Base-by-base conservation (phyloP, 2,888 invertebrate genomes). In the Blera fallax region DNA sequence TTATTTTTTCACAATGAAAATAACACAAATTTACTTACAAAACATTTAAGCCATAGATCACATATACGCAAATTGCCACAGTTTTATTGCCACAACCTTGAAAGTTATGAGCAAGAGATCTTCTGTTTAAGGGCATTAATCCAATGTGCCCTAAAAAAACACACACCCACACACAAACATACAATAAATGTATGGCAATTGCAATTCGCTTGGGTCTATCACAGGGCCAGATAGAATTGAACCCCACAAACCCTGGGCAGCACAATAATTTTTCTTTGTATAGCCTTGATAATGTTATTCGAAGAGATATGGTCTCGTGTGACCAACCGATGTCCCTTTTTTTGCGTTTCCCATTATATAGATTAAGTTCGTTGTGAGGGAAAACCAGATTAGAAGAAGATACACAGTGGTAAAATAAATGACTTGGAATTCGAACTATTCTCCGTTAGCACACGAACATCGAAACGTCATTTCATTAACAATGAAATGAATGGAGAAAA, bases 11-110 rank as follows among this genome's bases (percentile, higher is more conserved):
- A 5, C 45, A 27, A 34, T 37, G 29, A 29, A 52, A 60, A 62
- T 60, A 65, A 67, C 27, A 34, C 7, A 32, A 56, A 58, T 70
- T 45, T 70, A 56, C 70, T 60, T 50, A 58, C 58, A 58, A 58
- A 67, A 56, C 50, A 67, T 76, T 76, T 56, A 58, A 67, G 56
- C 67, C 34, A 58, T 67, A 43, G 37, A 64, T 70, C 70, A 70
- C 21, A 67, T 24, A 60, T 76, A 82, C 70, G 76, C 76, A 82
- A 82, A 77, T 82, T 82, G 50, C 58, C 52, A 48, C 54, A 65
- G 50, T 70, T 82, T 82, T 77, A 82, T 70, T 70, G 70, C 29
- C 43, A 6, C 50, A 70, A 56, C 74, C 54, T 76, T 81, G 69
- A 24, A 48, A 76, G 45, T 69, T 76, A 62, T 69, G 54, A 69